Base-by-base conservation (phyloP, 2,888 invertebrate genomes). In the Coecobrya sp. region DNA sequence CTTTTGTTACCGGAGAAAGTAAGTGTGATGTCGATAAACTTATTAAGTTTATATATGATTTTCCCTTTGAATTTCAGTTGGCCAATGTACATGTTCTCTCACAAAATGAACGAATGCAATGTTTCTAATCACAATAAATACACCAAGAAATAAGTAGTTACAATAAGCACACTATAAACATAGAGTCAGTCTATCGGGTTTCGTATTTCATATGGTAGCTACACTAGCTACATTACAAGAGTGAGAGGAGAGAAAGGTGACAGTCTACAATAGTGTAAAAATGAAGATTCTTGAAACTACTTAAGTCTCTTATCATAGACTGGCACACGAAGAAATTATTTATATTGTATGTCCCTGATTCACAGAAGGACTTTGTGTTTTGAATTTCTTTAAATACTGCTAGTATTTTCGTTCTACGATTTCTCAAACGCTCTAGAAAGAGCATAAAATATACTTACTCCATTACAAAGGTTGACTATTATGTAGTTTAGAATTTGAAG, bases 251-350 rank as follows among this genome's bases (percentile, higher is more conserved):
- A 27, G 5, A 62, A 3, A 62, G 16, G 22, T n/a, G n/a, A n/a
- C n/a, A 62, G 59, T 19, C 2, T 4, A 55, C 27, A 62, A 42
- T 59, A n/a, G n/a, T n/a, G n/a, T n/a, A 62, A 36, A 59, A 59
- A 59, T 62, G 36, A 70, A 30, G 73, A 42, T 30, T 73, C 73
- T 5, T 42, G 65, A 30, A 65, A 84, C 84, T 84, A 84, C 84
- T 65, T 84, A 84, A 84, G 59, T 84, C 84, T 36, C 84, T 84
- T 84, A 84, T 84, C 84, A 62, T 36, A 42, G 65, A 65, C 52
- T 62, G 65, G 84, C 84, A 84, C 42, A 73, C 73, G 19, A 73
- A 42, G 45, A 73, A 42, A 42, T 73, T 73, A 16, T n/a, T 42
- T 42, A 25, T 42, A 73, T 16, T n/a, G 8, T 36, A 73, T 42